phyloP scores from a whole-genome alignment of 1,140 invertebrate genomes.

The Drosophila varians region DNA sequence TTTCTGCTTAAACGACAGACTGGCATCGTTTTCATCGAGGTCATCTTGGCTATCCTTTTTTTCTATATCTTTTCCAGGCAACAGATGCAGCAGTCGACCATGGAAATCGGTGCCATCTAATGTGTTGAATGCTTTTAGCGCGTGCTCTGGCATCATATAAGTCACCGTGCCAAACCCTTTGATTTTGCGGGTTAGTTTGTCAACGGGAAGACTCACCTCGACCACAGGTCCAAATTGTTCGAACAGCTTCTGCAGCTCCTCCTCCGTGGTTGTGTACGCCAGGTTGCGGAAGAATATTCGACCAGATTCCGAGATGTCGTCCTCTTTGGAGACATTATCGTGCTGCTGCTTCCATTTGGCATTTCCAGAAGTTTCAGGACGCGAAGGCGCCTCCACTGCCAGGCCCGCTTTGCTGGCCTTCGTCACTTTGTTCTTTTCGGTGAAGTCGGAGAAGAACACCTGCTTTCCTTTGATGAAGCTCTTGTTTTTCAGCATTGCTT shows the following conservation, averaged over 20 bases:
- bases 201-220: constrained; percentile 96
- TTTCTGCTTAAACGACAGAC: constrained; percentile 92
- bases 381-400: not conserved
- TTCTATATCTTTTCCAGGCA: constrained; percentile 91
- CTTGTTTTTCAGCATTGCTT: constrained; percentile 93
- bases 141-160: constrained; percentile 98
- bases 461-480: constrained; percentile 92
- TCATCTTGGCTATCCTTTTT: constrained; percentile 84
- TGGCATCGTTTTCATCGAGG: constrained; percentile 84
- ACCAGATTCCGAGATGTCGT: constrained; percentile 95
- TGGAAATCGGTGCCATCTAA: constrained; percentile 95
- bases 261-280: constrained; percentile 94
- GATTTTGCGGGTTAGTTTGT: constrained; percentile 90
- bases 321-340: constrained; percentile 89
- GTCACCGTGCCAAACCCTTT: constrained; percentile 98
- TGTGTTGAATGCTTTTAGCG: constrained; percentile 93
- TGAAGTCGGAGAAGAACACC: constrained; percentile 87
- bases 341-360: constrained; percentile 89
- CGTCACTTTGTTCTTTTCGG: constrained; percentile 84
- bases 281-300: constrained; percentile 98
- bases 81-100: constrained; percentile 96
- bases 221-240: constrained; percentile 93
- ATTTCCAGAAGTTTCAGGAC: constrained; percentile 52
- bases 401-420: constrained; percentile 80
- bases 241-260: constrained; percentile 93